Conservation (phyloP, 2,888 invertebrate genomes). For the Lasius fuliginosus region DNA sequence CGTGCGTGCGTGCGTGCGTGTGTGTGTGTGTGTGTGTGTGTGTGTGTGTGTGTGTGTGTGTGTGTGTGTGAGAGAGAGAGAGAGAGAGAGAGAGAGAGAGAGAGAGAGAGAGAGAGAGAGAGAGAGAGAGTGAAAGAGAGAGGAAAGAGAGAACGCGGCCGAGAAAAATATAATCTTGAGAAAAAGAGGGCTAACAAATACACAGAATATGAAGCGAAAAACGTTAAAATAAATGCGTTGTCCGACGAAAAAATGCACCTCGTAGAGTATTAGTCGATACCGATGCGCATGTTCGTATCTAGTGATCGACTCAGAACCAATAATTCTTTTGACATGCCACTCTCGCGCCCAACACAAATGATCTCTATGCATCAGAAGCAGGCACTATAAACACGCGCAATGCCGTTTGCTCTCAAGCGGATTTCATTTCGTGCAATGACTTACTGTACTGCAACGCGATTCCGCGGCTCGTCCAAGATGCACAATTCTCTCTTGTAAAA, state of each 20-base stretch:
- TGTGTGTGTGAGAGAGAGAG: no score
- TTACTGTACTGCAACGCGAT: slow-evolving; percentile 73
- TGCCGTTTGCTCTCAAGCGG: slow-evolving; percentile 51
- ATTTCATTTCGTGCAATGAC: slow-evolving; percentile 56
- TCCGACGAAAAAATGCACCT: background rate
- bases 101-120: slow-evolving; percentile 53
- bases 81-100: no score
- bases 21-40: background rate
- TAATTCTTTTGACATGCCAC: background rate
- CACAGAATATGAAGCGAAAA: background rate
- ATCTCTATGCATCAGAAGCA: slow-evolving; percentile 31
- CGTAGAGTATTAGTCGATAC: background rate
- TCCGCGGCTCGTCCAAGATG: slow-evolving; percentile 60
- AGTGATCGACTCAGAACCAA: slow-evolving; percentile 31
- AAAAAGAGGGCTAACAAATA: slow-evolving; percentile 4
- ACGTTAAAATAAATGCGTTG: background rate
- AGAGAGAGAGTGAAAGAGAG: slow-evolving; percentile 48
- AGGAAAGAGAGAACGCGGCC: slow-evolving; percentile 20
- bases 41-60: background rate
- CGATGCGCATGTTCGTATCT: slow-evolving; percentile 41
- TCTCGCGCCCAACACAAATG: slow-evolving; percentile 53
- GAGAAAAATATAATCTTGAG: slow-evolving; percentile 37
- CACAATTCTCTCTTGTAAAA: background rate
- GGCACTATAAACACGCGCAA: slow-evolving; percentile 82
- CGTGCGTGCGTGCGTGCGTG: no score